Base-by-base conservation (phyloP, 2,888 invertebrate genomes). In the Leptopilina syphax region DNA sequence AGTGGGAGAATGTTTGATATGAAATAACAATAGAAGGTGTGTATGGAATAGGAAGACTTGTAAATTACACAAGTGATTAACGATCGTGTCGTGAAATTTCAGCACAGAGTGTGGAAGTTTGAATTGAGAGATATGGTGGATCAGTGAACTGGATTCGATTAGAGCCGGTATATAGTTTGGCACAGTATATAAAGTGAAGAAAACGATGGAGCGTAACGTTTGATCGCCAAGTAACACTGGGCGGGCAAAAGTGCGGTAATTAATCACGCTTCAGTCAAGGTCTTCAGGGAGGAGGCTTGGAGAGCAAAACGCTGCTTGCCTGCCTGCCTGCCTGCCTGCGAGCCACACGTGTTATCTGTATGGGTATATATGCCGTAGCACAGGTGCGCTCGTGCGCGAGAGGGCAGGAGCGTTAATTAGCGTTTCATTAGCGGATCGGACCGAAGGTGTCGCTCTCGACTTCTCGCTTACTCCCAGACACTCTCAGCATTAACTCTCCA, bases 251-350 rank as follows among this genome's bases (percentile, higher is more conserved):
- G 50, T 54, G 50, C 13, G 60, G 67, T 79, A 76, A 83, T 83
- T 81, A 81, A 83, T 80, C 81, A 83, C 78, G 79, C 73, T 50
- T 47, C 13, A 54, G 65, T 24, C 78, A 78, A 73, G 78, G 78
- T 73, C 78, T 63, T 65, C 50, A 54, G 70, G 27, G 34, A 44
- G 12, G 12, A 44, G 12, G 12, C 54, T 63, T 50, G 27, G 54
- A 73, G 65, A 73, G 65, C 50, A 73, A 73, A 78, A 70, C 54
- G 65, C 50, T 77, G 65, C 27, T 65, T 77, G 65, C 27, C 13
- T 57, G 65, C 50, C 44, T 47, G 47, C 47, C 47, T 47, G 34
- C 34, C 47, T 77, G 65, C 27, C 27, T 57, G 50, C 41, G n/a
- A 50, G 50, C 57, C 73, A 10, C 50, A 60, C 73, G 65, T 41